Conservation (phyloP, 2,888 invertebrate genomes). For the Danaus chrysippus region DNA sequence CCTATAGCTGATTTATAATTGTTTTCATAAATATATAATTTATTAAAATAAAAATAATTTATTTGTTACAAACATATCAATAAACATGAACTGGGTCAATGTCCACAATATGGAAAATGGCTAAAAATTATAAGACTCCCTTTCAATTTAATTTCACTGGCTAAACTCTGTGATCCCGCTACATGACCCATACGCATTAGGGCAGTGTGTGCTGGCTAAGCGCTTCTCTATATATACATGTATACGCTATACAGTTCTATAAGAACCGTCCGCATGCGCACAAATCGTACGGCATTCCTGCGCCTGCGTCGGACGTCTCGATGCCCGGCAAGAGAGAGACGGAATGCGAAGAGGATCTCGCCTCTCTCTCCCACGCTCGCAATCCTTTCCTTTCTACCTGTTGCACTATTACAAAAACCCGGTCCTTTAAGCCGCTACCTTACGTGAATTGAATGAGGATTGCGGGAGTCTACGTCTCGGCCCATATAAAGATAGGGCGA, state of each 20-base stretch:
- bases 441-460: slow-evolving; percentile 78
- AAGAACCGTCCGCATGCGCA: slow-evolving; percentile 64
- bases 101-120: slow-evolving; percentile 46
- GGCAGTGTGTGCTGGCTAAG: slow-evolving; percentile 75
- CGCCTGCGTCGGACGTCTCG: slow-evolving; percentile 45
- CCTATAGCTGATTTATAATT: slow-evolving; percentile 9
- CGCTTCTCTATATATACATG: slow-evolving; percentile 57
- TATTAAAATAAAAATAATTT: not conserved
- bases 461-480: slow-evolving; percentile 74
- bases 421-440: slow-evolving; percentile 78
- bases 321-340: slow-evolving; percentile 52
- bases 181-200: slow-evolving; percentile 78
- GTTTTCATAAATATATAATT: slow-evolving; percentile 3
- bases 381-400: slow-evolving; percentile 80
- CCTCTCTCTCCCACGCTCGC: slow-evolving; percentile 64
- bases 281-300: slow-evolving; percentile 79
- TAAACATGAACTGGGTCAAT: slow-evolving; percentile 19
- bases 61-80: slow-evolving; percentile 1
- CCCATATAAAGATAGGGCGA: slow-evolving; percentile 78
- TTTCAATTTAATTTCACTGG: slow-evolving; percentile 78
- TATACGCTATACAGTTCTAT: slow-evolving; percentile 50
- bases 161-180: slow-evolving; percentile 77
- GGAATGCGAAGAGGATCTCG: slow-evolving; percentile 44
- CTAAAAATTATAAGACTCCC: slow-evolving; percentile 75
- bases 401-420: slow-evolving; percentile 78